Percentiles rank a stretch among this genome's conserved stretches.
phyloP scores from a whole-genome alignment of 2,113 vertebrate species.

The Gorsachius goisagi region DNA sequence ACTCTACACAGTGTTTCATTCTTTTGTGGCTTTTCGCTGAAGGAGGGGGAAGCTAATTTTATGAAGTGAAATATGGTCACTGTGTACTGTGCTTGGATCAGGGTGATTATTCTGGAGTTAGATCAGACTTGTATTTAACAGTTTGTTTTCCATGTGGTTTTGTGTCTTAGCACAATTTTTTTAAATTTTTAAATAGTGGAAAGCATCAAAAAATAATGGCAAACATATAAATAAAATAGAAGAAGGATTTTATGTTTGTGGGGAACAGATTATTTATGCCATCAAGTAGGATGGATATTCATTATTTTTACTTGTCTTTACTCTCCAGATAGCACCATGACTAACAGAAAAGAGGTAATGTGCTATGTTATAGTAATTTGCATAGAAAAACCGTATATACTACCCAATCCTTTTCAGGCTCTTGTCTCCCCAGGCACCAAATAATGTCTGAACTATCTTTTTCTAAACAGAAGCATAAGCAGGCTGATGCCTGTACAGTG shows the following conservation, averaged over 20 bases:
- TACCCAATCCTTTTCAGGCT: background rate
- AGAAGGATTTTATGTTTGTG: background rate
- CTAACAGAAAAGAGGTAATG: background rate
- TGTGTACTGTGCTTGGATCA: background rate
- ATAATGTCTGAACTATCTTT: background rate
- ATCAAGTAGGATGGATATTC: background rate
- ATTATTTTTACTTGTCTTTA: background rate
- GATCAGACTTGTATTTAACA: background rate
- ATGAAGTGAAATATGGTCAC: conserved; percentile 28
- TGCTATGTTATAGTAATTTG: background rate
- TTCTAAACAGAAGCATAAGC: background rate
- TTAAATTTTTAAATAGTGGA: background rate
- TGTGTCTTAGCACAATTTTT: background rate
- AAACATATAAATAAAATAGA: background rate
- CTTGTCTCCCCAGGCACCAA: background rate
- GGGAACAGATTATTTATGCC: background rate
- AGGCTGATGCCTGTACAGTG: background rate
- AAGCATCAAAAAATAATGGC: background rate
- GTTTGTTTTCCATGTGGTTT: background rate
- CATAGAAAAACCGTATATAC: background rate
- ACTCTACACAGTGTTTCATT: background rate
- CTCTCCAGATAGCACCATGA: background rate
- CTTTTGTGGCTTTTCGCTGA: background rate
- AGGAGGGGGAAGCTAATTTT: background rate
- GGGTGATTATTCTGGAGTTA: background rate